Base-by-base conservation (phyloP, 1,140 invertebrate genomes). In the Bombus waltoni region DNA sequence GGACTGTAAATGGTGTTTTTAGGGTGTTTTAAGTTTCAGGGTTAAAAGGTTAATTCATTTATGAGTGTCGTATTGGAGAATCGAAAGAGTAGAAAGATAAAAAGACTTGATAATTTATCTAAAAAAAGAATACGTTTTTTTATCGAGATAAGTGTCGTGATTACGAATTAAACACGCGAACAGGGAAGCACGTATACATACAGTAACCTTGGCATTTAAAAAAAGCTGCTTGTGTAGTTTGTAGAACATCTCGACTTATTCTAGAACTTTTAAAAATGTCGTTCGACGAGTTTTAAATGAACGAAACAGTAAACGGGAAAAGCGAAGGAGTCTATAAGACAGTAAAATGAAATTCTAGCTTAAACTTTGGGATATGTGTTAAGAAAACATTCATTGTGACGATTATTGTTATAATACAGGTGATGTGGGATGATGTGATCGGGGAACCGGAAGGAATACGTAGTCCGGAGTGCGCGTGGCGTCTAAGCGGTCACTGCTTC, bases 401-500 rank as follows among this genome's bases (percentile, higher is more conserved):
- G 4, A 42, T 79, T 35, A 71, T 22, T 71, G 10, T 66, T 35
- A 32, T 28, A n/a, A 35, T 11, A 42, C 93, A 98, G 97, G 96
- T 97, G 85, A 95, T 96, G 87, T 98, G 97, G 96, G 97, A 97
- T 87, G 97, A 98, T 89, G 96, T 98, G 68, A 96, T 98, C 53
- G 97, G 97, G 0, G 97, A 98, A 94, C 97, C 97, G 11, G 96
- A 97, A 81, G 97, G 96, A 5, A 96, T 97, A 10, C 95, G 97
- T 65, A 97, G 97, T 88, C 96, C 97, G 3, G 97, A 97, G 92
- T 97, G 97, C 92, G 97, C 97, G 53, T 98, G 97, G 97, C 95
- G 96, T 42, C 94, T 97, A 28, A 97, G 97, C 84, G 96, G 96
- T 88, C 95, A 96, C 66, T 97, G 97, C 91, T 98, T 97, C 94